Conservation (phyloP, 2,113 vertebrate genomes). For the Mus pahari region DNA sequence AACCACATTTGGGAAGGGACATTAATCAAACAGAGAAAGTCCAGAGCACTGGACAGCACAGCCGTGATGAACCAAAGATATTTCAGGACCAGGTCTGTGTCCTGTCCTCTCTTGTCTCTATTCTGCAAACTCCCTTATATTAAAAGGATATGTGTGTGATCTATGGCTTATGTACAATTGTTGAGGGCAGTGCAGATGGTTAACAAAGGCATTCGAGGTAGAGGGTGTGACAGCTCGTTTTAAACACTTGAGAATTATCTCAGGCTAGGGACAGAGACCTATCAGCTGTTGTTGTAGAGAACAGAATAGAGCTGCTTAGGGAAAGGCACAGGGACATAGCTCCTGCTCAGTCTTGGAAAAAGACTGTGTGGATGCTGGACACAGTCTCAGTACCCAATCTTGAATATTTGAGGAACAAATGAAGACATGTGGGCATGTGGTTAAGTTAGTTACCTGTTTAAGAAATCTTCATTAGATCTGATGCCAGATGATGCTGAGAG, state of each 20-base stretch:
- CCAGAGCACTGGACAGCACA: background rate
- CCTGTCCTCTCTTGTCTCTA: background rate
- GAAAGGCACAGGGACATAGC: background rate
- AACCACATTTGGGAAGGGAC: constrained; percentile 7
- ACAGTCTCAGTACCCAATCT: background rate
- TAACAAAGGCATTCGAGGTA: background rate
- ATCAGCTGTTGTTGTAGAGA: background rate
- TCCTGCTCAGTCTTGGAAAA: background rate
- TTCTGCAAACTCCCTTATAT: background rate
- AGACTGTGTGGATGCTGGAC: background rate
- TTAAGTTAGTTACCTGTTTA: background rate
- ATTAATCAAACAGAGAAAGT: background rate
- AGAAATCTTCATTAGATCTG: background rate
- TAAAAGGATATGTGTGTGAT: background rate
- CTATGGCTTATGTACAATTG: background rate
- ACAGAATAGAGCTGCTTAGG: background rate
- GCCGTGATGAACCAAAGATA: too few relatives aligned
- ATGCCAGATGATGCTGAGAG: background rate
- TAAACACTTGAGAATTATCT: background rate
- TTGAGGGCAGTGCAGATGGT: background rate
- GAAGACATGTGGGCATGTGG: constrained; percentile 1
- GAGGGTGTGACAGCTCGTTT: background rate
- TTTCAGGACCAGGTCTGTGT: background rate
- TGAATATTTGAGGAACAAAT: background rate
- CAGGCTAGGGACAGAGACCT: background rate